Conservation (phyloP, 2,888 invertebrate genomes). For the Electrophaes corylata region DNA sequence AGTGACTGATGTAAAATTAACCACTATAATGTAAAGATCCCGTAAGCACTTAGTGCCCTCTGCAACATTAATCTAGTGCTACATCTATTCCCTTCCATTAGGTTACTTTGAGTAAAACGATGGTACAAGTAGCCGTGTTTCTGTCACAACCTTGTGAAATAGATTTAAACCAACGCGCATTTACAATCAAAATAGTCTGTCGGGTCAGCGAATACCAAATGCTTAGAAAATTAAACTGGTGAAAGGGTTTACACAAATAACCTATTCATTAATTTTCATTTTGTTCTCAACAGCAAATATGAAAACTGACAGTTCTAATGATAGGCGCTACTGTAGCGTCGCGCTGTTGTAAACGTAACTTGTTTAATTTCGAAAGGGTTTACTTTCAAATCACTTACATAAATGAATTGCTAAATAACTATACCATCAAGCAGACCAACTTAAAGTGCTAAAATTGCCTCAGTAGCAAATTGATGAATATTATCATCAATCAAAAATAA, state of each 20-base stretch:
- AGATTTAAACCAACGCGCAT: not conserved
- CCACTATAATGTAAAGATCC: no score
- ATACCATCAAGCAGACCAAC: constrained; percentile 1
- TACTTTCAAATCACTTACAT: constrained; percentile 34
- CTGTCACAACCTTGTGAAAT: not conserved
- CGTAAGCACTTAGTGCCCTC: no score
- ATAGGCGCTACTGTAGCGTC: not conserved
- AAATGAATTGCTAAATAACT: constrained; percentile 20
- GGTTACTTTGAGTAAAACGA: not conserved
- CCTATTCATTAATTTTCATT: no score
- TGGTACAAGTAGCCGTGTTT: not conserved
- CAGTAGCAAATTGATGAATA: not conserved
- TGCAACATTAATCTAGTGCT: not conserved
- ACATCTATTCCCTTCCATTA: not conserved
- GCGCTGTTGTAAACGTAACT: not conserved
- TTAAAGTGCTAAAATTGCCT: constrained; percentile 1
- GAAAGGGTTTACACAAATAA: no score
- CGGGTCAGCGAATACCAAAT: no score
- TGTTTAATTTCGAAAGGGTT: constrained; percentile 22
- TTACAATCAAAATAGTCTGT: no score
- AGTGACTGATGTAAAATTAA: no score
- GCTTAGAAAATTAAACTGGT: no score
- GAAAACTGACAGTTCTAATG: not conserved
- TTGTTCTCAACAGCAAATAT: not conserved
- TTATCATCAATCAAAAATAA: not conserved